phyloP scores from a whole-genome alignment of 1,140 invertebrate genomes.

The Lepidurus packardi region DNA sequence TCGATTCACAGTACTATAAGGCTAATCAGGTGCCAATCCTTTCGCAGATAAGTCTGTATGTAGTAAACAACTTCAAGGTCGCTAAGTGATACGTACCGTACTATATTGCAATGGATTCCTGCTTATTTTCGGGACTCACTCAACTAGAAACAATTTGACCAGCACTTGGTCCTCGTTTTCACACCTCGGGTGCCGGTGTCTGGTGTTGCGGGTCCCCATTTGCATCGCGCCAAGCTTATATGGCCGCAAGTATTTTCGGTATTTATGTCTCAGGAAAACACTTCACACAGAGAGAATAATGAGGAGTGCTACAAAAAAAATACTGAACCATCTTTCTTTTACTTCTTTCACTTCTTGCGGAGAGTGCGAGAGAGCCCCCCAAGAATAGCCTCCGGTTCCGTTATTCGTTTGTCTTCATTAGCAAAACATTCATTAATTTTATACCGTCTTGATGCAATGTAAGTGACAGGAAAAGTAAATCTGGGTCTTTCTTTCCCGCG shows the following conservation, averaged over 20 bases:
- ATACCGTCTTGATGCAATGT: neutral
- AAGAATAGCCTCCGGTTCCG: neutral
- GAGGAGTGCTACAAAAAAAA: neutral
- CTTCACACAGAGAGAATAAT: neutral
- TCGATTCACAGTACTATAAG: too few relatives aligned
- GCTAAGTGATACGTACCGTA: neutral
- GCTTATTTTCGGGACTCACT: neutral
- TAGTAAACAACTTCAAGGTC: neutral
- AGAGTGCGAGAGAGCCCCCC: neutral
- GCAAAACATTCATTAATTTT: constrained; percentile 17
- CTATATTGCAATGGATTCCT: neutral
- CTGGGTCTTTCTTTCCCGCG: neutral
- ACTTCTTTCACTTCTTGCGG: neutral
- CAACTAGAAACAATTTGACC: neutral
- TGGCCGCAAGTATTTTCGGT: constrained; percentile 3
- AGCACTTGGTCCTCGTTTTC: neutral
- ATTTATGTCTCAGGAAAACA: neutral
- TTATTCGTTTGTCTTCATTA: constrained; percentile 19
- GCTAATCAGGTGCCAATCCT: too few relatives aligned
- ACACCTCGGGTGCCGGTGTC: neutral
- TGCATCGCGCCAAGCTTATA: neutral
- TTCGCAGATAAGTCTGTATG: too few relatives aligned
- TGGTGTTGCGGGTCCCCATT: neutral
- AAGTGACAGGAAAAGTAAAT: constrained; percentile 4
- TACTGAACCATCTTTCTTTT: neutral